phyloP scores from a whole-genome alignment of 1,140 invertebrate genomes.

The Heliconius hermathena region DNA sequence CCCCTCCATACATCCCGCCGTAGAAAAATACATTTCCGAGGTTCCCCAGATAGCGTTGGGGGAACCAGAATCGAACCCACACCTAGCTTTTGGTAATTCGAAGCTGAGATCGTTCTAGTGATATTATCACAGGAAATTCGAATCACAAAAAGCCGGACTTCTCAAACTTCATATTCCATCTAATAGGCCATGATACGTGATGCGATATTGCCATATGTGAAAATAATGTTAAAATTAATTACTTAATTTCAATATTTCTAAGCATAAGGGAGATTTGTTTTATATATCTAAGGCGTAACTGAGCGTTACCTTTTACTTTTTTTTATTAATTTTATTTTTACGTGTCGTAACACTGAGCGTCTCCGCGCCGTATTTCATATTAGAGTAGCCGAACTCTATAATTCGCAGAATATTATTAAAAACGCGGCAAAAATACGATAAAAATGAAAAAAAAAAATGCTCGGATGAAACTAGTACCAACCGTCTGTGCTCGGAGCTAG shows the following conservation, averaged over 20 bases:
- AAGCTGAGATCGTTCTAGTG: constrained; percentile 19
- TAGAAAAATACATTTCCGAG: constrained; percentile 37
- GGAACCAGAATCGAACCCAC: constrained; percentile 35
- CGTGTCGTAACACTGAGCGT: constrained; percentile 17
- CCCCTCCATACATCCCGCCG: constrained; percentile 31
- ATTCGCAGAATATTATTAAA: constrained; percentile 9
- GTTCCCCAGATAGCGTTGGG: constrained; percentile 12
- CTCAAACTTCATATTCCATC: constrained; percentile 18
- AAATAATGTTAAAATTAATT: constrained; percentile 44
- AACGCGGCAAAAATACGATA: constrained; percentile 14
- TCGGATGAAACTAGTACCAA: constrained; percentile 12
- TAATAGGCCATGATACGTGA: constrained; percentile 52
- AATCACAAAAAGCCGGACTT: constrained; percentile 48
- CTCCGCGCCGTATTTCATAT: neutral
- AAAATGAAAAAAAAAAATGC: neutral
- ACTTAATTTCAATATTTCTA: constrained; percentile 42
- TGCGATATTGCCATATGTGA: constrained; percentile 48
- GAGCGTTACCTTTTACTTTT: constrained; percentile 22
- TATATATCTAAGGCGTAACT: constrained; percentile 37
- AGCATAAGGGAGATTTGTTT: constrained; percentile 50
- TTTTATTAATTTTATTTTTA: constrained; percentile 14
- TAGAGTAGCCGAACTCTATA: constrained; percentile 1
- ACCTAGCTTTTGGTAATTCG: constrained; percentile 48
- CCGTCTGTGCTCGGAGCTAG: constrained; percentile 9
- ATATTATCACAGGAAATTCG: constrained; percentile 23